These are phyloP conservation scores for Linhomoeus sp. DNA, from an alignment of 2,888 invertebrate species.

Conservation along the genomic window DNA sequence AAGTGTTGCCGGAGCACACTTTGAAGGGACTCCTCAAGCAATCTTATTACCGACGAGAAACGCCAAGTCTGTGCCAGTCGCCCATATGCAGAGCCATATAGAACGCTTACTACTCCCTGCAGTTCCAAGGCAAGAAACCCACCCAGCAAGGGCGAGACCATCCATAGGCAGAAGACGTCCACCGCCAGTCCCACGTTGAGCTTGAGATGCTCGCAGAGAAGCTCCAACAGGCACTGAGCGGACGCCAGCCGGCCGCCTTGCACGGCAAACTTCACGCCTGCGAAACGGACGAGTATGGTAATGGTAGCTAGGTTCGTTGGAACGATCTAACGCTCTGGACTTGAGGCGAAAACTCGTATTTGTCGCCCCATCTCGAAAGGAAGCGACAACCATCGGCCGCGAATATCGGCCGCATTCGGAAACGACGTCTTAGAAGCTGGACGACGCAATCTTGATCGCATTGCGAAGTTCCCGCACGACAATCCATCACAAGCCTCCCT, in stretches of 20 bases:
- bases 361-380: conserved; percentile 15
- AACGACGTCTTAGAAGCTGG: neutral
- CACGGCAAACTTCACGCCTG: conserved; percentile 45
- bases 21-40: too few relatives aligned
- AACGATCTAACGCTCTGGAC: conserved; percentile 1
- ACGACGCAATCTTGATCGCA: neutral
- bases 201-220: conserved; percentile 54
- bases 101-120: neutral
- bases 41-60: too few relatives aligned
- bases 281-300: too few relatives aligned
- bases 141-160: conserved; percentile 71
- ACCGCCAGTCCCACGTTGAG: conserved; percentile 51
- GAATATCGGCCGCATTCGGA: conserved; percentile 6
- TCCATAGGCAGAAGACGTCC: conserved; percentile 74
- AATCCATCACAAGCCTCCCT: too few relatives aligned
- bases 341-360: neutral
- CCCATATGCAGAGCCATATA: too few relatives aligned
- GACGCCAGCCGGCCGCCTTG: conserved; percentile 50
- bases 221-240: conserved; percentile 38
- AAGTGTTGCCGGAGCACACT: too few relatives aligned
- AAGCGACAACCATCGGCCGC: conserved; percentile 24
- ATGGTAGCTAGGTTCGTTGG: too few relatives aligned
- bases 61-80: too few relatives aligned
- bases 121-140: conserved; percentile 9
- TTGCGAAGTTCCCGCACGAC: too few relatives aligned